Base-by-base conservation (phyloP, 2,797 vertebrate species). In the Adelosebastes latens region DNA sequence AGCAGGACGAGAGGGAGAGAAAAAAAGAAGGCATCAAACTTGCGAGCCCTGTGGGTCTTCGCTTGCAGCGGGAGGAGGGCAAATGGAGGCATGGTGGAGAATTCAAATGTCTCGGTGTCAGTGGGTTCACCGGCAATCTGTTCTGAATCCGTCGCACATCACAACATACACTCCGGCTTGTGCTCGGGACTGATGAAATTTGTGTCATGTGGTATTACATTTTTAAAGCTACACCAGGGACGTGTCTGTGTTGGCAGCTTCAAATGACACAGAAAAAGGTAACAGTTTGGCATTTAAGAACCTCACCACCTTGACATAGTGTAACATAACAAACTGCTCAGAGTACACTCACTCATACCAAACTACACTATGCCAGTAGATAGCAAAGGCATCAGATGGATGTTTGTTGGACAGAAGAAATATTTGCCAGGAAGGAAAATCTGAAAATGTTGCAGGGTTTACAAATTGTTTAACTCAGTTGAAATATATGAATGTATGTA, bases 61-160 rank as follows among this genome's bases (percentile, higher is more conserved):
- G 59, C 67, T 56, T 29, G 9, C 72, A 63, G 64, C 77, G 75
- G 64, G 80, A 63, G 79, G 79, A 78, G 72, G 68, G 63, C 49
- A 64, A 72, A 71, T 13, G 29, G 32, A 84, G 67, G 71, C 81
- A 78, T 49, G 75, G 52, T 53, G 73, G 36, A 81, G 83, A 85
- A 83, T 91, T 80, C 67, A 88, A 72, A 86, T 78, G 73, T 68
- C 27, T 24, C n/a, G 0, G 52, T 83, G 84, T 83, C 81, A 59
- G 65, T 25, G 74, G 32, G 80, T 90, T 88, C 77, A 80, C 11
- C 49, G 6, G 34, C 25, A 24, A 46, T 68, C 74, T 73, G 65
- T 31, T 39, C 76, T 64, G 79, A 75, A 80, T 72, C 61, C 62
- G 60, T 71, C 24, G 8, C 49, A 70, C 62, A 66, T 84, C 52